Conservation (phyloP, 2,113 vertebrate species). For the Calyptomena viridis region DNA sequence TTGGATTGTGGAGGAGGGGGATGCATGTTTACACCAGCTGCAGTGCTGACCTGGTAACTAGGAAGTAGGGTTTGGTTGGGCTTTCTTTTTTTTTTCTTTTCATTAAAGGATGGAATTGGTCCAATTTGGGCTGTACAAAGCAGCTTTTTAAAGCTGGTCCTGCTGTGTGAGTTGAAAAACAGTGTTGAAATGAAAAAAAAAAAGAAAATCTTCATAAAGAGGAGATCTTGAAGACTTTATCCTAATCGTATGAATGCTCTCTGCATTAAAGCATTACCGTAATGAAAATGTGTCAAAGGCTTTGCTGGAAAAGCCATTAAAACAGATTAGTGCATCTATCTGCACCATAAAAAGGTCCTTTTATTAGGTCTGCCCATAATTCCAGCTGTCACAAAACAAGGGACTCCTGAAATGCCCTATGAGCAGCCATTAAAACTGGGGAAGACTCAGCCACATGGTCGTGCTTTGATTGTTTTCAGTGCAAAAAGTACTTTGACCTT, state of each 20-base stretch:
- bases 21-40: not conserved
- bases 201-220: not conserved
- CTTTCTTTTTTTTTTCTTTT: not conserved
- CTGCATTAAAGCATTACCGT: conserved; percentile 4
- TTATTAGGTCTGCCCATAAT: not conserved
- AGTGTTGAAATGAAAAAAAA: not conserved
- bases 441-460: not conserved
- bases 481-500: not conserved
- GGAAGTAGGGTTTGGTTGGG: not conserved
- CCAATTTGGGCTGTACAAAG: not conserved
- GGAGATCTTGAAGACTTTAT: not conserved
- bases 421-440: not conserved
- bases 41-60: not conserved
- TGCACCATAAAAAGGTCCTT: conserved; percentile 42
- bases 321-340: conserved; percentile 54
- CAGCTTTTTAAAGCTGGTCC: not conserved
- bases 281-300: conserved; percentile 51
- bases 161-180: not conserved
- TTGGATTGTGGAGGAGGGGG: not conserved
- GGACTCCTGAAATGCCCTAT: not conserved
- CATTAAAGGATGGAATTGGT: not conserved
- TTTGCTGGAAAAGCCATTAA: conserved; percentile 41
- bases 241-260: conserved; percentile 3
- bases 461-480: not conserved
- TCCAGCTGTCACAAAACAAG: conserved; percentile 21